Percentiles rank a stretch among this genome's conserved stretches.
Evolutionary conservation across 2,797 vertebrate species (phyloP).

Genomic region (Helarctos malayanus): DNA sequence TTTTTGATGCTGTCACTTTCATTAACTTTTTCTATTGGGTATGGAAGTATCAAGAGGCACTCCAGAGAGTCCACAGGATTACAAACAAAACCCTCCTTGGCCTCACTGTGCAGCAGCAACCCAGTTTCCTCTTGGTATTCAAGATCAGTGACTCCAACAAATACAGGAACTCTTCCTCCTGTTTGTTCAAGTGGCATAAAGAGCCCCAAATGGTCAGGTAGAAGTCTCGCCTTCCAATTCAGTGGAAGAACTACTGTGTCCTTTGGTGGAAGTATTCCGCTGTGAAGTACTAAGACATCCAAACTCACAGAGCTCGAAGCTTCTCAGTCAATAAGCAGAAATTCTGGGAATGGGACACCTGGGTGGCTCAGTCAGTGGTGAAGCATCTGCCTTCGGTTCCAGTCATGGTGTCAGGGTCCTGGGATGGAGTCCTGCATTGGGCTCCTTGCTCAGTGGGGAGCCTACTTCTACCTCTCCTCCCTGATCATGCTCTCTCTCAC

Average conservation of each 20-base stretch:
- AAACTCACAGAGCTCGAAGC: neutral
- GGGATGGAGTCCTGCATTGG: no score
- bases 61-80: neutral
- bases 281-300: neutral
- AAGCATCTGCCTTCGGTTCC: no score
- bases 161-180: neutral
- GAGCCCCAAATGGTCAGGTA: neutral
- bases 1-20: neutral
- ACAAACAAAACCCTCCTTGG: neutral
- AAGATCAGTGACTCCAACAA: neutral
- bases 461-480: no score
- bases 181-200: neutral
- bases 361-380: no score
- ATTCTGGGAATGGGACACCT: neutral
- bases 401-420: no score
- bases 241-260: neutral
- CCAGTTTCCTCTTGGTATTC: neutral
- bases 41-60: neutral
- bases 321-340: neutral
- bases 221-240: neutral
- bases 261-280: neutral
- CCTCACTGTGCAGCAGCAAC: neutral
- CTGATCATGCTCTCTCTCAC: no score
- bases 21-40: neutral
- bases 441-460: no score